Evolutionary conservation across 2,888 invertebrate species (phyloP), one percentile per base, ranked within the genome.

Genomic region (Flabesymbios commensalis): DNA sequence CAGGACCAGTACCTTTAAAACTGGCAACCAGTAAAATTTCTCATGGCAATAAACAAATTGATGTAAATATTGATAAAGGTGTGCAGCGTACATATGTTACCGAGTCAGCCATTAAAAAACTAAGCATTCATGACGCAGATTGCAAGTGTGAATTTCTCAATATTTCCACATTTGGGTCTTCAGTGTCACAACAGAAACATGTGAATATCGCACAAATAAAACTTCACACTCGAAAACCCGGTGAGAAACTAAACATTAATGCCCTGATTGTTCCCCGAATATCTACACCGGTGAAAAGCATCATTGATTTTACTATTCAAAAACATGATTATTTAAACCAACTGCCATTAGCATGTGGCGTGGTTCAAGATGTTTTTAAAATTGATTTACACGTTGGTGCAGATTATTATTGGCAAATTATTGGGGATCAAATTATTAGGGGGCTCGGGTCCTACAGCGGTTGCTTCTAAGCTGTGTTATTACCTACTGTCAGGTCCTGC

Each of bases 1-100:
- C 45, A n/a, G 45, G 45, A 22, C 45, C 45, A n/a, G 45, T 45
- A n/a, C 24, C 22, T n/a, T 24, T 45, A 24, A 45, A 45, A 45
- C 10, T 24, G 22, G 45, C 45, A 45, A n/a, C 45, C 7, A 22
- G 7, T 22, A n/a, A n/a, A 7, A 10, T 45, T 7, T 22, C n/a
- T 7, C 10, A 22, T 22, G 22, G 22, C 14, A 10, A 45, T 7
- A 10, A 45, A 14, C 7, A 22, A 22, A 7, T 45, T 22, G 22
- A 14, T n/a, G 45, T 45, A 7, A 45, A 45, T 22, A 45, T 45
- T 14, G 45, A 45, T 22, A 24, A 22, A 24, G 45, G 45, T n/a
- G 45, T 24, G n/a, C 45, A 45, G 7, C 45, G 45, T n/a, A n/a
- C 45, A 45, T 45, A 19, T 22, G 24, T 10, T 22, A 45, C 45